Conservation (phyloP, 2,888 invertebrate species). For the Sesia bembeciformis region DNA sequence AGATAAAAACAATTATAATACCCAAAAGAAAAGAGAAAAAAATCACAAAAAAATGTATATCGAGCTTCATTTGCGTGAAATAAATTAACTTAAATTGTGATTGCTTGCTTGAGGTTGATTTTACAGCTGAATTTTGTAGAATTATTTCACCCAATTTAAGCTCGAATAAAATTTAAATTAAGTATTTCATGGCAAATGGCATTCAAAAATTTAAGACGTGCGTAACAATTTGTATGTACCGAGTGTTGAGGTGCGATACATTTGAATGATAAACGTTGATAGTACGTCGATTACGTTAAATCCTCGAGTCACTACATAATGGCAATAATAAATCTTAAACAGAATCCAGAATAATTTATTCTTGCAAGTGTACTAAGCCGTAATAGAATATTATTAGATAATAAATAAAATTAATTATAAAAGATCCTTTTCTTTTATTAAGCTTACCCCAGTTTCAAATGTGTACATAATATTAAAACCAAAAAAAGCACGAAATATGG, state of each 20-base stretch:
- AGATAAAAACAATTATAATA: slow-evolving; percentile 56
- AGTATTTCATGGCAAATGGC: slow-evolving; percentile 54
- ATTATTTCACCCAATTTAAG: slow-evolving; percentile 52
- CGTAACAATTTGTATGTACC: background rate
- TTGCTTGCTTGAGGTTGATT: slow-evolving; percentile 30
- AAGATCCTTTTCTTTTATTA: slow-evolving; percentile 27
- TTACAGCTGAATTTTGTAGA: slow-evolving; percentile 22
- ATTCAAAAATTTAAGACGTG: background rate
- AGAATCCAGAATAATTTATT: slow-evolving; percentile 53
- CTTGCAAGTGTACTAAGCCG: slow-evolving; percentile 69
- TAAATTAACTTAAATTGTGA: slow-evolving; percentile 15
- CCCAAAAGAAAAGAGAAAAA: slow-evolving; percentile 42
- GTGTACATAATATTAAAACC: too few relatives aligned
- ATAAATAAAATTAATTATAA: slow-evolving; percentile 71
- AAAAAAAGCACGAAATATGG: too few relatives aligned
- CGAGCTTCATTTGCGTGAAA: slow-evolving; percentile 59
- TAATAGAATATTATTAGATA: slow-evolving; percentile 60
- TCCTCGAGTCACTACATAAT: slow-evolving; percentile 21
- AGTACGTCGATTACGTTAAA: background rate
- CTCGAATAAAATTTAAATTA: slow-evolving; percentile 41
- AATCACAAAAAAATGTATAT: slow-evolving; percentile 34
- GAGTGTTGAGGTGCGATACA: background rate
- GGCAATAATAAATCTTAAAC: slow-evolving; percentile 43
- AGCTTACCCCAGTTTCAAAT: background rate
- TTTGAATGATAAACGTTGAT: background rate